Conservation (phyloP, 2,888 invertebrate genomes). For the Philereme vetulata region DNA sequence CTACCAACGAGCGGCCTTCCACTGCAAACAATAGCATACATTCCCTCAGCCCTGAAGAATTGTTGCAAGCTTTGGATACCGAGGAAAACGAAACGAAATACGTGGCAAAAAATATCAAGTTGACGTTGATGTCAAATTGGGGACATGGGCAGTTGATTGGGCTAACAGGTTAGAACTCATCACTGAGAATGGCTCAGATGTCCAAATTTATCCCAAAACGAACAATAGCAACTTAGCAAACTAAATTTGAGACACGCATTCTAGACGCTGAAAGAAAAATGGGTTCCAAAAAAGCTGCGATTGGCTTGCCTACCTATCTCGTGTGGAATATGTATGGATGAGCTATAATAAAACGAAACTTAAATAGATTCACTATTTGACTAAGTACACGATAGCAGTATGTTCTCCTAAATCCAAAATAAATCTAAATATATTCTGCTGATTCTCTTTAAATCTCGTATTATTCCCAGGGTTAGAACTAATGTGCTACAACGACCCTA, state of each 20-base stretch:
- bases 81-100: slow-evolving; percentile 60
- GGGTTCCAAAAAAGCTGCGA: no score
- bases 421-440: no score
- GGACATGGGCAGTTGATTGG: slow-evolving; percentile 85
- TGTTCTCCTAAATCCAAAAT: no score
- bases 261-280: no score
- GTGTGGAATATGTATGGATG: no score
- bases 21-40: slow-evolving; percentile 80
- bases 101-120: slow-evolving; percentile 71
- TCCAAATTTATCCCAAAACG: neutral
- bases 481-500: slow-evolving; percentile 57
- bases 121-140: slow-evolving; percentile 86
- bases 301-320: no score
- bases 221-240: no score
- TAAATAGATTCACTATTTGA: no score
- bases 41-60: slow-evolving; percentile 53
- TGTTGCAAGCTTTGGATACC: slow-evolving; percentile 46
- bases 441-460: neutral
- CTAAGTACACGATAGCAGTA: no score
- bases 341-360: no score
- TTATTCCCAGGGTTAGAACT: slow-evolving; percentile 76
- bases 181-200: neutral
- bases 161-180: slow-evolving; percentile 70
- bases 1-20: slow-evolving; percentile 74
- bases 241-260: no score